Conservation (phyloP, 2,797 vertebrate species). For the Cuniculus paca region DNA sequence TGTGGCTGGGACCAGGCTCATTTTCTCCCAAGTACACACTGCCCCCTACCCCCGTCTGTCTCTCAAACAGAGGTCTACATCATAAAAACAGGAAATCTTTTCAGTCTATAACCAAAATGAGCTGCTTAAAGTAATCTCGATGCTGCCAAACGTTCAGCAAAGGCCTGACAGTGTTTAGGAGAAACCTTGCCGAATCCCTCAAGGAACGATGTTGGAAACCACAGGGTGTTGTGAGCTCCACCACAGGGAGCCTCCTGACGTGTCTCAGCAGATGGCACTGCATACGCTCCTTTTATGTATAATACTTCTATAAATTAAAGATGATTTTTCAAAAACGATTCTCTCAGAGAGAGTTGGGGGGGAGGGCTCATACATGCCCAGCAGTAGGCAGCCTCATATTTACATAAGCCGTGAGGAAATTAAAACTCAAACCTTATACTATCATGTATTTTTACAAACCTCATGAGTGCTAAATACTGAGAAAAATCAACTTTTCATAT, state of each 20-base stretch:
- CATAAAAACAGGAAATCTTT: slow-evolving; percentile 63
- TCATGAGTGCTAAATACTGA: slow-evolving; percentile 52
- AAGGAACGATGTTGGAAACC: slow-evolving; percentile 70
- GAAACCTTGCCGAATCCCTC: slow-evolving; percentile 38
- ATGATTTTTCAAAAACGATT: slow-evolving; percentile 79
- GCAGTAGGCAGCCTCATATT: slow-evolving; percentile 54
- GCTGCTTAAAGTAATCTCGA: slow-evolving; percentile 62
- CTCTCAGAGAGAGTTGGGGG: slow-evolving; percentile 3
- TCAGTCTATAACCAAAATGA: slow-evolving; percentile 73
- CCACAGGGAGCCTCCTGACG: slow-evolving; percentile 68
- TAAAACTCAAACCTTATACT: slow-evolving; percentile 24
- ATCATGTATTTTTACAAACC: slow-evolving; percentile 11
- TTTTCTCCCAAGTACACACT: neutral
- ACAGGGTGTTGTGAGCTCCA: slow-evolving; percentile 11
- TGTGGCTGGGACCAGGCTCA: neutral
- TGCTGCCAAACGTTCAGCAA: slow-evolving; percentile 73
- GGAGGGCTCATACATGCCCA: neutral
- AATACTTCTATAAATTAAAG: slow-evolving; percentile 79
- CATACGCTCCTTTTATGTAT: slow-evolving; percentile 68
- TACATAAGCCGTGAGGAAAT: slow-evolving; percentile 65
- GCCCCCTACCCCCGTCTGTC: accelerated
- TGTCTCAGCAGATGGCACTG: slow-evolving; percentile 75
- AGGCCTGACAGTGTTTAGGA: slow-evolving; percentile 65
- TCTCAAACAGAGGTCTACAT: neutral
- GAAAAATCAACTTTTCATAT: slow-evolving; percentile 63